phyloP scores from a whole-genome alignment of 2,797 vertebrate genomes.

The Gobio occitaniae region DNA sequence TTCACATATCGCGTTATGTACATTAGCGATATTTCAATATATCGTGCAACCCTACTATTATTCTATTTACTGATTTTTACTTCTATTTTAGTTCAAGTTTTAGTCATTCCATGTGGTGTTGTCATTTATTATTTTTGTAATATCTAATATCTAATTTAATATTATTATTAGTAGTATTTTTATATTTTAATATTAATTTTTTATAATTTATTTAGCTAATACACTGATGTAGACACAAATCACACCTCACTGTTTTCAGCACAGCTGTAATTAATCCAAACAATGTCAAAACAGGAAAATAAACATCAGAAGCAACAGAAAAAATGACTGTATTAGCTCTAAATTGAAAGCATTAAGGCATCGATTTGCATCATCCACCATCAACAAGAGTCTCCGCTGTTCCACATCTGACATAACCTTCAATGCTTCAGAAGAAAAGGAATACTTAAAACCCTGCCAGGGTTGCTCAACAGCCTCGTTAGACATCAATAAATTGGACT shows the following conservation, averaged over 20 bases:
- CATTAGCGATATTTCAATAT: no score
- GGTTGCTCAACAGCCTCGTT: constrained; percentile 56
- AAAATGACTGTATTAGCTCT: background rate
- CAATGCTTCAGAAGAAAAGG: constrained; percentile 54
- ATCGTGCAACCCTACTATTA: no score
- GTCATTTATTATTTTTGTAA: background rate
- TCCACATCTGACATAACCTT: constrained; percentile 54
- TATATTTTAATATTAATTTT: no score
- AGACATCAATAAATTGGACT: constrained; percentile 54
- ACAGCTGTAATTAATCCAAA: background rate
- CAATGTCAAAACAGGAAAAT: background rate
- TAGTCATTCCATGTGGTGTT: background rate
- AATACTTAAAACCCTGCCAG: constrained; percentile 52
- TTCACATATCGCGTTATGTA: no score
- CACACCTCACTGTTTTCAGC: background rate
- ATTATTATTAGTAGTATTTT: background rate
- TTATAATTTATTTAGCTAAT: background rate
- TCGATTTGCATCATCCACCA: constrained; percentile 17
- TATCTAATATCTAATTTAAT: background rate
- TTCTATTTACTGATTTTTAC: background rate
- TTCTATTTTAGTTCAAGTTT: background rate
- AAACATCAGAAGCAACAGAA: constrained; percentile 9
- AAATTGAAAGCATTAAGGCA: background rate
- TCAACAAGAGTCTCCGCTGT: constrained; percentile 19
- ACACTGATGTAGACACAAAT: constrained; percentile 2